Conservation (phyloP, 2,888 invertebrate genomes). For the Heterodera filipjevi region DNA sequence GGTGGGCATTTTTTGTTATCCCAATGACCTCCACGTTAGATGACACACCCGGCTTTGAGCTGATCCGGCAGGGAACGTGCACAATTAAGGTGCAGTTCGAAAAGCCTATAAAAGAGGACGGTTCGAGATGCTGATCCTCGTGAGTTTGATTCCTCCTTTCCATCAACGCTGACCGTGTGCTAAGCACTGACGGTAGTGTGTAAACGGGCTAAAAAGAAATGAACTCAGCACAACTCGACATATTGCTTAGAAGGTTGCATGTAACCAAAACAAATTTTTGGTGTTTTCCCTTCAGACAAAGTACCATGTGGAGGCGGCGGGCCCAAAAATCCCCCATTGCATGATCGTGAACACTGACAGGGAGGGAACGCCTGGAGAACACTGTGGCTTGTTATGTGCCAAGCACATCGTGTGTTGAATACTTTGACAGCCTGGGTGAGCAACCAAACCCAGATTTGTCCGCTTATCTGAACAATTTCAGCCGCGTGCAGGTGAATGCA, state of each 20-base stretch:
- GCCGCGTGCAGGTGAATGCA: neutral
- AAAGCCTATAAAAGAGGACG: neutral
- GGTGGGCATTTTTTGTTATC: constrained; percentile 16
- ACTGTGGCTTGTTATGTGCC: constrained; percentile 12
- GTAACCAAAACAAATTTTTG: neutral
- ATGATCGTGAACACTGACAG: constrained; percentile 3
- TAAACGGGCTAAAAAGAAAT: neutral
- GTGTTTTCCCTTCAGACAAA: constrained; percentile 15
- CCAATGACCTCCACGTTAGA: constrained; percentile 15
- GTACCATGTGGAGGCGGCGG: neutral
- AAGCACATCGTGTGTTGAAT: neutral
- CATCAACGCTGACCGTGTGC: constrained; percentile 22
- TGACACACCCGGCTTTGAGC: neutral
- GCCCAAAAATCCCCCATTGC: neutral
- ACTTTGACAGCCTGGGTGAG: constrained; percentile 12
- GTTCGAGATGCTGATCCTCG: neutral
- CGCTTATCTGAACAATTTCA: constrained; percentile 1
- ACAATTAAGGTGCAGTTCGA: neutral
- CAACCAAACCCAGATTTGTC: neutral
- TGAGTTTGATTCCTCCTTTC: constrained; percentile 12
- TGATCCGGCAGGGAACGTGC: constrained; percentile 3
- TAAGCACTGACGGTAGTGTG: constrained; percentile 15
- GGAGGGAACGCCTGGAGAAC: constrained; percentile 18
- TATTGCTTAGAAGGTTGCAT: neutral
- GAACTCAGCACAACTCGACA: constrained; percentile 7